A percentile compares a stretch with the other conserved stretches of the same genome.
Evolutionary conservation across 2,797 vertebrate genomes (phyloP).

Genomic region (Dryobates pubescens): DNA sequence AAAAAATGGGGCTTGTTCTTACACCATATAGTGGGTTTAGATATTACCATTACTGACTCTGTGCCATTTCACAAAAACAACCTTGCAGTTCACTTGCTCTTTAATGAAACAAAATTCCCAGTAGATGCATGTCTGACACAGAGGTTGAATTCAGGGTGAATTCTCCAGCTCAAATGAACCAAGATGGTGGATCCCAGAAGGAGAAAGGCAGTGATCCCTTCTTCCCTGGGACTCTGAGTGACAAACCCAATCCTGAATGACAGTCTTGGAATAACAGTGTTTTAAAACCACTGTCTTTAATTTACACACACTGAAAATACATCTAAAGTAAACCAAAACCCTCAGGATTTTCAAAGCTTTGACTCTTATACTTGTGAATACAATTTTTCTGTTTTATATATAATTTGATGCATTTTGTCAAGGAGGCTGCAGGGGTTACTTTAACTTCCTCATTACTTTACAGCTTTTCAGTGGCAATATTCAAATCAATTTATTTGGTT

Average conservation of each 20-base stretch:
- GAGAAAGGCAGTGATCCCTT: not conserved
- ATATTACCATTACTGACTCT: not conserved
- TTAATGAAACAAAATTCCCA: not conserved
- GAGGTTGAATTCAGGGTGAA: not conserved
- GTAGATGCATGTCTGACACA: not conserved
- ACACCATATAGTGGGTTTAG: not conserved
- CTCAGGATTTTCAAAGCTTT: not conserved
- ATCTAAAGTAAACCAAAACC: not conserved
- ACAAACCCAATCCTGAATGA: not conserved
- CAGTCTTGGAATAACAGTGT: not conserved
- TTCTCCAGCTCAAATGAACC: not conserved
- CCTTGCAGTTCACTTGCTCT: not conserved
- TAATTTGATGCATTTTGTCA: not conserved
- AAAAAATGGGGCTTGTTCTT: not conserved
- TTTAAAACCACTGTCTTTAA: not conserved
- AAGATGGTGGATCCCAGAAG: not conserved
- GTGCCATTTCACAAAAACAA: not conserved
- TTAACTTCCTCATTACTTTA: not conserved
- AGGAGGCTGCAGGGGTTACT: not conserved
- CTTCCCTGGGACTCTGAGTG: not conserved
- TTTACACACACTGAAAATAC: not conserved
- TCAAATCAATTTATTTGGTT: not conserved
- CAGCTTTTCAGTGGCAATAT: not conserved
- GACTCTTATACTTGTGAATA: not conserved
- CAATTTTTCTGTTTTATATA: not conserved